A percentile compares a stretch with the other conserved stretches of the same genome.
phyloP scores from a whole-genome alignment of 2,888 invertebrate genomes.

The Papilio elwesi region DNA sequence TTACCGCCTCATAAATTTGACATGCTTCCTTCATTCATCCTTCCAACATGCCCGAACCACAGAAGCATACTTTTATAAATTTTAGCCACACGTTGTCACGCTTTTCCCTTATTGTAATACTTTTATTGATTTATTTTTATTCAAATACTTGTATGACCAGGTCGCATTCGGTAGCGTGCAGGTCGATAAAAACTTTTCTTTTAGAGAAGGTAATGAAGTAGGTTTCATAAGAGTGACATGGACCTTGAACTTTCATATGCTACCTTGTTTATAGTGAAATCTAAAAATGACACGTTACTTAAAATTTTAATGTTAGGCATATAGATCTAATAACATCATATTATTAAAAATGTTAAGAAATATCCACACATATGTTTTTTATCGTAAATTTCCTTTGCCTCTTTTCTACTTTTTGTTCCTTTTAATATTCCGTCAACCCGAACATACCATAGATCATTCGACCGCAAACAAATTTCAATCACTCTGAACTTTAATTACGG shows the following conservation, averaged over 20 bases:
- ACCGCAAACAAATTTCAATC: constrained; percentile 20
- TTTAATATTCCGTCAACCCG: too few species aligned
- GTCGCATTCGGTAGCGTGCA: not conserved
- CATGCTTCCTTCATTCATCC: too few species aligned
- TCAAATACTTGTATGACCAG: not conserved
- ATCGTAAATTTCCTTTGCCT: too few species aligned
- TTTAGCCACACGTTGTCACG: not conserved
- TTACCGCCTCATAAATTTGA: too few species aligned
- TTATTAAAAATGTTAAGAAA: too few species aligned
- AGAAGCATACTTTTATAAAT: not conserved
- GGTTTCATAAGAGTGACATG: constrained; percentile 11
- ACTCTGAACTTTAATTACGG: constrained; percentile 19
- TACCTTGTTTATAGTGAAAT: constrained; percentile 7
- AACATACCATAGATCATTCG: too few species aligned
- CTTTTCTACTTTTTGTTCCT: too few species aligned
- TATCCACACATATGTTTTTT: too few species aligned
- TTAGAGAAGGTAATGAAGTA: constrained; percentile 15
- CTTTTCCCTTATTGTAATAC: not conserved
- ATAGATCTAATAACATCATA: too few species aligned
- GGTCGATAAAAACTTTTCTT: constrained; percentile 14
- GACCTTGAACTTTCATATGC: constrained; percentile 7
- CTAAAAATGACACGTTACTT: not conserved
- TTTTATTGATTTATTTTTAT: not conserved
- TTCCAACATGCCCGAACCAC: too few species aligned
- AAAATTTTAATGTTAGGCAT: not conserved